phyloP scores from a whole-genome alignment of 2,888 invertebrate genomes.

The Clistopyga incitator region DNA sequence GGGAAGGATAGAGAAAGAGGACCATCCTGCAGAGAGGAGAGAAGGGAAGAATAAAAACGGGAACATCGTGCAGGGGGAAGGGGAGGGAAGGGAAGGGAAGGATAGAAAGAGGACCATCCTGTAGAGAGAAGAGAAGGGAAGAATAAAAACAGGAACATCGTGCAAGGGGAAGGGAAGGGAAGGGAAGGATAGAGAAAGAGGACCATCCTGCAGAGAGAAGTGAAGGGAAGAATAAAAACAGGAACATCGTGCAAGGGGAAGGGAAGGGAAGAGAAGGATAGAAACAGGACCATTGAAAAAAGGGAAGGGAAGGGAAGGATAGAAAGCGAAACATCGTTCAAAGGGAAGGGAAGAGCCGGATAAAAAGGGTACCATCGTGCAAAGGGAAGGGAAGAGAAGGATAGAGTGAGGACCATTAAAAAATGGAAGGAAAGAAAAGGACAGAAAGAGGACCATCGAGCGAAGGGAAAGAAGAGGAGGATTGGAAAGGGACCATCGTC shows the following conservation, averaged over 20 bases:
- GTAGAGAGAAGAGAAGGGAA: conserved; percentile 82
- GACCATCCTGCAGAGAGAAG: neutral
- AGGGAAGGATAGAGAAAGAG: conserved; percentile 39
- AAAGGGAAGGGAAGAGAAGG: conserved; percentile 77
- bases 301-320: conserved; percentile 72
- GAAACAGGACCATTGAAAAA: conserved; percentile 70
- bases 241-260: conserved; percentile 71
- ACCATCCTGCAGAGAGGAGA: conserved; percentile 76
- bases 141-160: conserved; percentile 78
- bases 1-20: conserved; percentile 82
- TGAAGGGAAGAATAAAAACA: no score
- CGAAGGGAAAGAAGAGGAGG: conserved; percentile 62
- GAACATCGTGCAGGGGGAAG: neutral
- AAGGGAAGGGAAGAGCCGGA: conserved; percentile 84
- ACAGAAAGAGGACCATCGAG: no score
- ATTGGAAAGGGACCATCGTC: no score
- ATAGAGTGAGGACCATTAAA: conserved; percentile 18
- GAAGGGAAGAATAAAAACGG: conserved; percentile 50
- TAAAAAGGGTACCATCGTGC: conserved; percentile 72
- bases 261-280: conserved; percentile 86
- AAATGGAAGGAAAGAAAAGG: no score
- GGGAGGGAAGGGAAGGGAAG: no score
- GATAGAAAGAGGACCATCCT: no score
- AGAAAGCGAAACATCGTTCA: no score
- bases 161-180: conserved; percentile 77